phyloP scores from a whole-genome alignment of 2,797 vertebrate species.

The Chromis chromis region DNA sequence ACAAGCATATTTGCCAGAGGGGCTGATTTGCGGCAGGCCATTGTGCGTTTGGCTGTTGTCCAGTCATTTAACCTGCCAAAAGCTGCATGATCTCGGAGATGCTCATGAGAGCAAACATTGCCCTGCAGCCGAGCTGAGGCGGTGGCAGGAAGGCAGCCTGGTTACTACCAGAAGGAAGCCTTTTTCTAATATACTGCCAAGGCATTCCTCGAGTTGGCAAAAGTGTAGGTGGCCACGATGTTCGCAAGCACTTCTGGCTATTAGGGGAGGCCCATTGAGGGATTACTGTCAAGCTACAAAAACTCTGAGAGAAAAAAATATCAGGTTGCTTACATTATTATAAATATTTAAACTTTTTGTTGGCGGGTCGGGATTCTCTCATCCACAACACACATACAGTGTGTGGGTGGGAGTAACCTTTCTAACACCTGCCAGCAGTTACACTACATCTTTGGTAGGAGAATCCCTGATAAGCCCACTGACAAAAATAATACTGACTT shows the following conservation, averaged over 20 bases:
- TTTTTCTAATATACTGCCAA: constrained; percentile 51
- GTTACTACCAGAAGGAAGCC: constrained; percentile 39
- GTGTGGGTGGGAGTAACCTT: constrained; percentile 56
- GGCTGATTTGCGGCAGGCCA: constrained; percentile 45
- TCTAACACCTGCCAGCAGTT: constrained; percentile 49
- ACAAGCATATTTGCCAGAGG: constrained; percentile 45
- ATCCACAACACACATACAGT: constrained; percentile 27
- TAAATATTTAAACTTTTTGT: constrained; percentile 50
- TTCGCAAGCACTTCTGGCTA: constrained; percentile 49
- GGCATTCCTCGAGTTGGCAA: constrained; percentile 63
- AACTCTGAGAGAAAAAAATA: constrained; percentile 32
- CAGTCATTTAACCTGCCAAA: constrained; percentile 66
- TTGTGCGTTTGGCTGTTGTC: constrained; percentile 49
- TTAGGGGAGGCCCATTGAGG: constrained; percentile 42
- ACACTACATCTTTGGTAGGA: constrained; percentile 31
- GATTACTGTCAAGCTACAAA: constrained; percentile 47
- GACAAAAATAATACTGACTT: constrained; percentile 18
- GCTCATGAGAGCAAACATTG: constrained; percentile 53
- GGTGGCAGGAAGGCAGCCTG: constrained; percentile 48
- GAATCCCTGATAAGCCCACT: constrained; percentile 3
- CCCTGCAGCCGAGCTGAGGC: constrained; percentile 47
- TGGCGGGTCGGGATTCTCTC: constrained; percentile 35
- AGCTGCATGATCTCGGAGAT: constrained; percentile 56
- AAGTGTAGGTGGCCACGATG: constrained; percentile 41
- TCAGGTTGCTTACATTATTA: constrained; percentile 41